Percentiles rank a stretch among this genome's conserved stretches.
Conservation (phyloP, 2,888 invertebrate species). For the Temnothorax ravouxi region DNA sequence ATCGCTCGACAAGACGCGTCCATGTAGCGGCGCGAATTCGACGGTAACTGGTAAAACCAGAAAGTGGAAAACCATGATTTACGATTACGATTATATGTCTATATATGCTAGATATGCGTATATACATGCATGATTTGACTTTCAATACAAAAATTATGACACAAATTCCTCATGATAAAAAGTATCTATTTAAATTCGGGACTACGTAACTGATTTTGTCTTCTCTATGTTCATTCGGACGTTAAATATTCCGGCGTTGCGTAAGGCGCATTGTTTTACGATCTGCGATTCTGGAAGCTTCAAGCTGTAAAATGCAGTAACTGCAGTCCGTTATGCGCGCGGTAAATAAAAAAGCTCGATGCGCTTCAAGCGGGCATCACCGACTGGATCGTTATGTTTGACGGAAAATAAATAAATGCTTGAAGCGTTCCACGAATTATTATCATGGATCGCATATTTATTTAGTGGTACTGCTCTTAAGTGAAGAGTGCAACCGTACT, state of each 20-base stretch:
- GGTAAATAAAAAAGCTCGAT: constrained; percentile 32
- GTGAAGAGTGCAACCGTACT: constrained; percentile 8
- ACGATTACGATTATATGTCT: background rate
- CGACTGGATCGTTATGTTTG: constrained; percentile 26
- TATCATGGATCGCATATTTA: constrained; percentile 60
- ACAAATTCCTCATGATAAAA: background rate
- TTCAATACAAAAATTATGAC: background rate
- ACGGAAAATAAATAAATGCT: constrained; percentile 66
- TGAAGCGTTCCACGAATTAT: constrained; percentile 63
- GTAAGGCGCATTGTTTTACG: background rate
- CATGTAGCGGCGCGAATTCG: constrained; percentile 38
- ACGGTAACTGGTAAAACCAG: constrained; percentile 10
- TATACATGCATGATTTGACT: background rate
- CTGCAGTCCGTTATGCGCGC: background rate
- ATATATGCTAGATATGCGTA: background rate
- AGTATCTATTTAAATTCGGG: background rate
- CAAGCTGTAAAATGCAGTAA: constrained; percentile 20
- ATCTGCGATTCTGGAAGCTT: constrained; percentile 1
- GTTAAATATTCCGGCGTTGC: constrained; percentile 16
- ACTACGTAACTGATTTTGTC: background rate
- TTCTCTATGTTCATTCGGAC: background rate
- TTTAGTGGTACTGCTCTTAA: constrained; percentile 47
- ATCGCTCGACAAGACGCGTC: constrained; percentile 49
- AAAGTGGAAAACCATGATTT: constrained; percentile 10
- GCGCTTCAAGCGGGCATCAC: background rate